phyloP scores from a whole-genome alignment of 2,797 vertebrate species.

The Gobionotothen gibberifrons region DNA sequence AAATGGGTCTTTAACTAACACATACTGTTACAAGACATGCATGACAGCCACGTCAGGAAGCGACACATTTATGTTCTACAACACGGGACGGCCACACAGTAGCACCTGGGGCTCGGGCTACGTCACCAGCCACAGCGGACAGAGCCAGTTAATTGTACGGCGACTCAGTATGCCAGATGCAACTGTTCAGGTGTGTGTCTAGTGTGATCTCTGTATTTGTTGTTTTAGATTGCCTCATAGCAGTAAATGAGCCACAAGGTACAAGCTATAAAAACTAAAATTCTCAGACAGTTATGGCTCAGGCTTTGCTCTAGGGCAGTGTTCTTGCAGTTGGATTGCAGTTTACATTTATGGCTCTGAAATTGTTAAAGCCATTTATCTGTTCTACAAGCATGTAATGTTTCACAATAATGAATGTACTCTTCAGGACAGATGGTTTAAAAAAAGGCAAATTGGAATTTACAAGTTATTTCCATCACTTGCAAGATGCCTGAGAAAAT shows the following conservation, averaged over 20 bases:
- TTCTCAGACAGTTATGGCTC: conserved; percentile 23
- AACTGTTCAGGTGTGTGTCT: conserved; percentile 84
- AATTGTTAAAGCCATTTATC: conserved; percentile 22
- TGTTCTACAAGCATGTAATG: background rate
- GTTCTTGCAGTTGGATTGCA: conserved; percentile 34
- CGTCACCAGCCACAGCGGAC: conserved; percentile 93
- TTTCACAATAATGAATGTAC: conserved; percentile 4
- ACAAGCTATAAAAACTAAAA: conserved; percentile 17
- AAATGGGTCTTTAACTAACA: conserved; percentile 96
- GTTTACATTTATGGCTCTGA: conserved; percentile 46
- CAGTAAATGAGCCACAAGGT: conserved; percentile 23
- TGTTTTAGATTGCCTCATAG: conserved; percentile 23
- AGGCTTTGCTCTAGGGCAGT: conserved; percentile 34
- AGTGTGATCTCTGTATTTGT: conserved; percentile 36
- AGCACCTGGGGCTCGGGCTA: conserved; percentile 92
- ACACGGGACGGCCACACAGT: conserved; percentile 91
- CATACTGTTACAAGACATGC: conserved; percentile 98
- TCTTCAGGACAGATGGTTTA: conserved; percentile 4
- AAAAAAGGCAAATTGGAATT: background rate
- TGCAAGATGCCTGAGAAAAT: background rate
- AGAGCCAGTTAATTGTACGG: conserved; percentile 87
- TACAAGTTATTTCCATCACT: background rate
- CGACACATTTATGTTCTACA: conserved; percentile 99
- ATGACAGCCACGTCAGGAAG: conserved; percentile 96
- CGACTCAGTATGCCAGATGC: conserved; percentile 88